Evolutionary conservation across 2,797 vertebrate genomes (phyloP), one percentile per base, ranked within the genome.

Genomic region (Microctenopoma steveboyesi): DNA sequence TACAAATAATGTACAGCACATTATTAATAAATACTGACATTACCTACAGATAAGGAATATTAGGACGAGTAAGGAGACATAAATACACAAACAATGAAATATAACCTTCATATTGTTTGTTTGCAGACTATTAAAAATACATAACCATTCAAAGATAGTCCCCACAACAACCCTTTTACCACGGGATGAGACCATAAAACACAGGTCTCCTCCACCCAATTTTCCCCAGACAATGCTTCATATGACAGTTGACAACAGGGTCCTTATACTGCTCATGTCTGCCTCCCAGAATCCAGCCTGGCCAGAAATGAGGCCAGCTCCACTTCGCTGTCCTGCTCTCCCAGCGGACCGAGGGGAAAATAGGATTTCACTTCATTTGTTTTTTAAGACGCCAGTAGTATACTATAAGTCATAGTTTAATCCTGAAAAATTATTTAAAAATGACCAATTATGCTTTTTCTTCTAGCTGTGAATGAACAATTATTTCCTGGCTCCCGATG

Each of bases 371-470:
- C 58, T 83, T 83, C 53, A 22, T 22, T 71, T 84, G 67, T 73
- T 86, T 89, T 88, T 74, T 39, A 11, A 71, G 82, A 82, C 76
- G 62, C 56, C 69, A 70, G 82, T 86, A 72, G 82, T 84, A 90
- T 88, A 85, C 86, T 7, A 5, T 40, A 79, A 90, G 80, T 86
- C 50, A 39, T 72, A 64, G 67, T 87, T 89, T 84, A 91, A 90
- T 91, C 78, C 91, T 91, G 89, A 79, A 87, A 35, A 89, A 74
- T 76, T 78, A 88, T 33, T 74, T 33, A 50, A 83, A 84, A 90
- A 85, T 81, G 74, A 89, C 78, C 78, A 83, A 84, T 88, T 86
- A 72, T 33, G 70, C 45, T 81, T 57, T 57, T 68, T 22, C 22
- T 83, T 83, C 78, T 61, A 65, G 55, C 70, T 72, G 69, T 69